Evolutionary conservation across 2,888 invertebrate genomes (phyloP), one percentile per base, ranked within the genome.

Genomic region (Nasonia oneida): DNA sequence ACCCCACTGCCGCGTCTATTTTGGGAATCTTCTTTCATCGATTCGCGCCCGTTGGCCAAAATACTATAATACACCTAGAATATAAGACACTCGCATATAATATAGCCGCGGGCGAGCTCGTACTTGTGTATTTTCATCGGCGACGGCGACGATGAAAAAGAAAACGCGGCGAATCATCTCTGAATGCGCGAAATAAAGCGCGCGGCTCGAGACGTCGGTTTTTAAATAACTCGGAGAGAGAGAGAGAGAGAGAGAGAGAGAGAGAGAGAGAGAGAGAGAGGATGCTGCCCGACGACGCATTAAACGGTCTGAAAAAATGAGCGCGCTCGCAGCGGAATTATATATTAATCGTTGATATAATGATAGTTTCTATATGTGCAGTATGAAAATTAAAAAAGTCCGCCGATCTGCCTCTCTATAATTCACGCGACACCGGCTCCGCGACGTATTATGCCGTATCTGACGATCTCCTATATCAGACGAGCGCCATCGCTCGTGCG

Each of bases 1-100:
- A 0, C 14, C 76, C 61, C n/a, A 1, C 57, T 76, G 37, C 37
- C 37, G 37, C 53, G 37, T 81, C 42, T 74, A 61, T 81, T 74
- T 81, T n/a, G 47, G 79, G 53, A 15, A 71, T 71, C 70, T 39
- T 71, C 71, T 71, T 80, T 80, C 70, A 80, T 80, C 79, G 70
- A 80, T 80, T 71, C 33, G 15, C 70, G 70, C 70, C 4, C 3
- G 53, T 15, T 5, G 50, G 79, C 53, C 79, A 29, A 80, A 73
- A 71, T 71, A 80, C 23, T 61, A 37, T 77, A 42, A 39, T 4
- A 4, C 39, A 23, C 23, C 23, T 23, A 23, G 23, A 23, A 23
- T 61, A 37, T 77, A 42, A 39, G 0, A 4, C 39, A 39, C 39
- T 39, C 39, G 4, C 3, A 4, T 39, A 39, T 39, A 39, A 6